These are phyloP conservation scores for Lithophane socia DNA, from an alignment of 2,888 invertebrate species.

Conservation along the genomic window DNA sequence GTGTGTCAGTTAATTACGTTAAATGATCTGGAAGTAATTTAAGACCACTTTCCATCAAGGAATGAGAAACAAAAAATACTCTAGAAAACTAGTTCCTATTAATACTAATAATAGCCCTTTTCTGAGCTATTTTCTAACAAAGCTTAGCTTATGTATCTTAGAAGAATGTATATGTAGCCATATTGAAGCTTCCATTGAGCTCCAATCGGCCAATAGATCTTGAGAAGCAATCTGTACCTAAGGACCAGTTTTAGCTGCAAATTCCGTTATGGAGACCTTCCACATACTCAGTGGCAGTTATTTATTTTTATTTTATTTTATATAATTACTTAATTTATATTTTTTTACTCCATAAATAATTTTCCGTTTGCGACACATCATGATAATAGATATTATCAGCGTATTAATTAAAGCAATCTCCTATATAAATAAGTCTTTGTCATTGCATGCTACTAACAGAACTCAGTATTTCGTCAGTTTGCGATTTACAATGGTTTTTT, in stretches of 20 bases:
- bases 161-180: not conserved
- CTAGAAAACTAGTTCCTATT: not conserved
- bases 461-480: not conserved
- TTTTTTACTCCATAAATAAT: not conserved
- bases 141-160: slow-evolving; percentile 10
- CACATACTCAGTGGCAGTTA: too few species aligned
- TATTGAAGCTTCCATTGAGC: slow-evolving; percentile 7
- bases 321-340: not conserved
- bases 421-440: not conserved
- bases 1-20: slow-evolving; percentile 5
- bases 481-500: not conserved
- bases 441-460: not conserved
- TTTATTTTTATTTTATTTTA: too few species aligned
- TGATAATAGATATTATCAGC: too few species aligned
- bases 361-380: not conserved
- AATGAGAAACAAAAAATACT: not conserved
- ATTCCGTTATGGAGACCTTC: too few species aligned
- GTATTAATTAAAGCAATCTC: not conserved
- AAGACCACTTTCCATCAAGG: not conserved
- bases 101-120: not conserved
- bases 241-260: not conserved
- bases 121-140: slow-evolving; percentile 13
- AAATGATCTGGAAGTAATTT: slow-evolving; percentile 17
- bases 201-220: slow-evolving; percentile 15
- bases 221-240: not conserved